Evolutionary conservation across 2,113 vertebrate species (phyloP), one percentile per base, ranked within the genome.

Genomic region (Psilopsiagon aymara): DNA sequence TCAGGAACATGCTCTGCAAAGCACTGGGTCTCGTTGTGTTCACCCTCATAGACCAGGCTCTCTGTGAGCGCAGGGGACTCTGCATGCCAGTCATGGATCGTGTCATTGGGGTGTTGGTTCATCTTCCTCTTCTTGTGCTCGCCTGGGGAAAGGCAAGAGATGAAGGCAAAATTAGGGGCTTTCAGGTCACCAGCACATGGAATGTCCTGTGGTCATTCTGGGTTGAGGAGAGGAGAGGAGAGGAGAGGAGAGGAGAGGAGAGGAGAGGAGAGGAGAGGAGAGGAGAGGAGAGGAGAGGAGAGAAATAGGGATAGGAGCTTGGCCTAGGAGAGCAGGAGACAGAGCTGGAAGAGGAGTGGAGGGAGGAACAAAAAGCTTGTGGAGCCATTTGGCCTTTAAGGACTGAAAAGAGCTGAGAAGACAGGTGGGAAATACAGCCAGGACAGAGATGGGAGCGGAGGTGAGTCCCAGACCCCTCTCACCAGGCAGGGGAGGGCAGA

Each of bases 1-100:
- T 97, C 47, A 5, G 90, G 15, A 2, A 63, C 0, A 4, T 14
- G 16, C 23, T 19, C 57, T n/a, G 6, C 1, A 8, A 8, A 5
- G 95, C 97, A 60, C 27, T 4, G 8, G 18, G 83, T 93, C n/a
- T 23, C 39, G 2, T n/a, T 59, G 73, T 8, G 44, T 27, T 64
- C 67, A 60, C 94, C 63, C 53, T 9, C 21, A 6, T 2, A 5
- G 39, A 2, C 1, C 80, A 12, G 1, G 16, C 43, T 7, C 19
- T 24, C 82, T 17, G 6, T 37, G 2, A 27, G 64, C 0, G 0
- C n/a, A 3, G 43, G 49, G 2, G 78, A 73, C 1, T 24, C 91
- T 16, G 31, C 3, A 1, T 13, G 53, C 13, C 76, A 49, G 33
- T 6, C 85, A 19, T 4, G 79, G 89, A 92, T 93, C 4, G 20